Conservation (phyloP, 2,797 vertebrate species). For the Hephaestus fuliginosus region DNA sequence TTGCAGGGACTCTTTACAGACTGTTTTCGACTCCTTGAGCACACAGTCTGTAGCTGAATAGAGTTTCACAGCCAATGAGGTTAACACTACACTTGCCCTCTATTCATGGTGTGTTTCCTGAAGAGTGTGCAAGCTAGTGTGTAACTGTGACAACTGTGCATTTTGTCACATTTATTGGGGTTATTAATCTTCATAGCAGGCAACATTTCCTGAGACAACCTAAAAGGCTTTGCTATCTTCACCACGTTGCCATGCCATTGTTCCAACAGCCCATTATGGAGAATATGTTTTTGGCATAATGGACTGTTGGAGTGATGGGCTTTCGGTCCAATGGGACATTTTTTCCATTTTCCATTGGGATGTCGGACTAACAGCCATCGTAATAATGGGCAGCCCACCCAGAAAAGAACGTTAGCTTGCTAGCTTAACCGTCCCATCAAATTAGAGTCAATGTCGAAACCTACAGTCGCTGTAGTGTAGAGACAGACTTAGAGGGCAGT, state of each 20-base stretch:
- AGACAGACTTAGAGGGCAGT: neutral
- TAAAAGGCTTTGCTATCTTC: neutral
- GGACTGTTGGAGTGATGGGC: too few relatives aligned
- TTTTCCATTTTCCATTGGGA: too few relatives aligned
- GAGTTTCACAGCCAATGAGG: slow-evolving; percentile 20
- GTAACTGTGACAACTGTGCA: neutral
- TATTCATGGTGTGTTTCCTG: neutral
- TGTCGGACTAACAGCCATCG: too few relatives aligned
- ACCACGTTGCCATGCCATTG: too few relatives aligned
- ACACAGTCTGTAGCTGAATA: neutral
- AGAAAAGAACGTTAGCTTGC: neutral
- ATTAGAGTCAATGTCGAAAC: neutral
- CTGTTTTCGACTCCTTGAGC: slow-evolving; percentile 22
- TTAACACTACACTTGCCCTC: slow-evolving; percentile 6
- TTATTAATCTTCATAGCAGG: neutral
- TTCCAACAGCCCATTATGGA: too few relatives aligned
- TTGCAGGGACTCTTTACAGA: neutral
- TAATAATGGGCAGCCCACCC: too few relatives aligned
- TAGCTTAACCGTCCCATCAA: neutral
- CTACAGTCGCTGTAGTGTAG: neutral
- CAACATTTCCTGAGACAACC: neutral
- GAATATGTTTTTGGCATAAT: too few relatives aligned
- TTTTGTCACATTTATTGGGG: slow-evolving; percentile 1
- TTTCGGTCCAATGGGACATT: too few relatives aligned
- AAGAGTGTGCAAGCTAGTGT: neutral